Base-by-base conservation (phyloP, 1,140 invertebrate species). In the Nasonia giraulti region DNA sequence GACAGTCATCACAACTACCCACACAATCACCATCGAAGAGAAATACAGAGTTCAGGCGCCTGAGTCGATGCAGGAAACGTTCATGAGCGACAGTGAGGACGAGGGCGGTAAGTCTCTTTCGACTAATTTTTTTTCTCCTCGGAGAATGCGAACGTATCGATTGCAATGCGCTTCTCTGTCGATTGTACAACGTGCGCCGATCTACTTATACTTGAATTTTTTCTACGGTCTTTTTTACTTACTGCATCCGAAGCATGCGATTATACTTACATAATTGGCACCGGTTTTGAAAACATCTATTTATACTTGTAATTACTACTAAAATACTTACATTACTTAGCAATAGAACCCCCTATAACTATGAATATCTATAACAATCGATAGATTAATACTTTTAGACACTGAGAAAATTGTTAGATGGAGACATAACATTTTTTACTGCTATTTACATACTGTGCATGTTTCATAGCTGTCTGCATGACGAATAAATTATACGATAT, bases 31-130 rank as follows among this genome's bases (percentile, higher is more conserved):
- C 7, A 95, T 95, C 27, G 97, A 98, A 91, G 98, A 99, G 90
- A 99, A 99, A 92, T 99, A 99, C 92, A 96, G 97, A 93, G 98
- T 99, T 27, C 96, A 99, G 76, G 97, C 98, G 66, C 99, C 99
- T 0, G 99, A 99, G 94, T 96, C 97, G 44, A 99, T 99, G 99
- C 98, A 99, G 91, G 99, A 99, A 93, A 98, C 98, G 47, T 98
- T 99, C 93, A 98, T 99, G 95, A 99, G 98, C 71, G 99, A 99
- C 93, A 99, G 98, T 37, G 99, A 99, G 92, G 99, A 99, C 93
- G 99, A 99, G 95, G 98, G 97, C 93, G 98, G 97, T 96, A 94
- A 94, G 94, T 93, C 89, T 4, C 8, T 55, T 73, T 17, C 7
- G 76, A 27, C 27, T 10, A 17, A 73, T 77, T 23, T 44, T 55